These are phyloP conservation scores for Salmo trutta DNA, from an alignment of 2,797 vertebrate genomes.

Conservation along the genomic window DNA sequence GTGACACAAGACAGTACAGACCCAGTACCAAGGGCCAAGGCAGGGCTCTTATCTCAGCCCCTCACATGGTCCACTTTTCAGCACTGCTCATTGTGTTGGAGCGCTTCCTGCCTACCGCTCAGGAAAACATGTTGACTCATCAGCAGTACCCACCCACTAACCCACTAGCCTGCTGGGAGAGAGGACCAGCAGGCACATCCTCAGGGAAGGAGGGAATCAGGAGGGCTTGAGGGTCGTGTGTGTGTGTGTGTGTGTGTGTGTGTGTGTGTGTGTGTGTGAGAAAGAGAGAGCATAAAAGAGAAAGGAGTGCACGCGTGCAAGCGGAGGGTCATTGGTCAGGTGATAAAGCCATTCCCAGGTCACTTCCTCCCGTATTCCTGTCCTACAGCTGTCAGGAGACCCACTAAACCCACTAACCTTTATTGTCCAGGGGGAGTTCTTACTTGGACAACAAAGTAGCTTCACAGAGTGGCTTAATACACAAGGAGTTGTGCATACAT, in stretches of 20 bases:
- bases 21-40: neutral
- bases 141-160: neutral
- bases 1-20: neutral
- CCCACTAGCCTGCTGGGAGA: neutral
- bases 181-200: constrained; percentile 33
- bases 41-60: constrained; percentile 44
- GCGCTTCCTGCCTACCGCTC: constrained; percentile 44
- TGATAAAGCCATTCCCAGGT: constrained; percentile 11
- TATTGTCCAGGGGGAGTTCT: neutral
- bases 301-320: neutral
- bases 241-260: too few species aligned
- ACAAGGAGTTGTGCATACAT: neutral
- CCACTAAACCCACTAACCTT: neutral
- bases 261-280: too few species aligned
- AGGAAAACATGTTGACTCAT: constrained; percentile 45
- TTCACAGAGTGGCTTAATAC: neutral
- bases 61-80: constrained; percentile 55
- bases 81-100: constrained; percentile 45
- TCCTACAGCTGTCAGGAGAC: neutral
- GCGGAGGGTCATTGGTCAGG: constrained; percentile 6
- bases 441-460: neutral
- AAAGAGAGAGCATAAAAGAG: constrained; percentile 9
- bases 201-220: constrained; percentile 17
- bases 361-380: constrained; percentile 16
- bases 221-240: neutral